Evolutionary conservation across 2,113 vertebrate genomes (phyloP).

Genomic region (Misgurnus mizolepis): DNA sequence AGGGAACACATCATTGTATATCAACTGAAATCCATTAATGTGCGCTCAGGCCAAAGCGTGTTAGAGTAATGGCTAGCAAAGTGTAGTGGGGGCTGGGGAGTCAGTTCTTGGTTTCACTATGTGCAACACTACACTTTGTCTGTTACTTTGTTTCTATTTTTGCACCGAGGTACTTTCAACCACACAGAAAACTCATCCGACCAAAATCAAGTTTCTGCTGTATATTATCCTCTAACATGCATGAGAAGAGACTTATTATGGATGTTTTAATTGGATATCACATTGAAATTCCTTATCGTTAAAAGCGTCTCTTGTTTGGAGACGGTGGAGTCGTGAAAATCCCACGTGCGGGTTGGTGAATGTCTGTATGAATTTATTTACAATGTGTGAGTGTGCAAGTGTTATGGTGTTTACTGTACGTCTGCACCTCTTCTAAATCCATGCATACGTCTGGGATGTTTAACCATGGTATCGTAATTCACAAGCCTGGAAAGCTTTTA

Average conservation of each 20-base stretch:
- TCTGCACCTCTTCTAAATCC: neutral
- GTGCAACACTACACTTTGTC: neutral
- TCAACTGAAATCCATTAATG: neutral
- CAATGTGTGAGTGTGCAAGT: neutral
- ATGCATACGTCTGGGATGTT: neutral
- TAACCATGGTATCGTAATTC: neutral
- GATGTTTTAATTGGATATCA: too few relatives aligned
- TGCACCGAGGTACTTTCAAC: too few relatives aligned
- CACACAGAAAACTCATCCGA: too few relatives aligned
- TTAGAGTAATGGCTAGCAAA: neutral
- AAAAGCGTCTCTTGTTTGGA: too few relatives aligned
- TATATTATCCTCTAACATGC: neutral
- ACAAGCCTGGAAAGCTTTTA: slow-evolving; percentile 26
- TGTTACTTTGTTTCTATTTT: neutral
- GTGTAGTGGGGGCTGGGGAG: neutral
- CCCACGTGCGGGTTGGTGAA: neutral
- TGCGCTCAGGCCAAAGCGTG: neutral
- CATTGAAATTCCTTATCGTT: too few relatives aligned
- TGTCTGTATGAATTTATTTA: neutral
- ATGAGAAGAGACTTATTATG: too few relatives aligned
- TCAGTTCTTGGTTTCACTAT: neutral
- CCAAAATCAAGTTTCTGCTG: too few relatives aligned
- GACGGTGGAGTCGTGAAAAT: neutral
- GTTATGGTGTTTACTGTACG: neutral
- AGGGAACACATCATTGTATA: neutral